Percentiles rank a stretch among this genome's conserved stretches.
Conservation (phyloP, 2,888 invertebrate species). For the Protonemura montana region DNA sequence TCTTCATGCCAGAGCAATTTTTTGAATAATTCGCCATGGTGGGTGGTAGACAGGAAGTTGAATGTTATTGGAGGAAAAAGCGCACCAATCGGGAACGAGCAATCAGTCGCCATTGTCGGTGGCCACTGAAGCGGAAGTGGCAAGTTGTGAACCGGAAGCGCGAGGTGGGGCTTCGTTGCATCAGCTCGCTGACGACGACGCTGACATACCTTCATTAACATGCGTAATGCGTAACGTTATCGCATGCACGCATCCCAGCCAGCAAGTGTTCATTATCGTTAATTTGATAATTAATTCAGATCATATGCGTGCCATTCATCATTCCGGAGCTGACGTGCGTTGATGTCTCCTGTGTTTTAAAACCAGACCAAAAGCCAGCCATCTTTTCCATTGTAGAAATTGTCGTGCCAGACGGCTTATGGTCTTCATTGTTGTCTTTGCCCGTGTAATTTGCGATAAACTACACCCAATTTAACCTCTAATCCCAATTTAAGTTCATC, state of each 20-base stretch:
- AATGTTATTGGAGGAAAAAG: neutral
- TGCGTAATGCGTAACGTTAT: neutral
- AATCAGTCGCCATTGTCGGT: slow-evolving; percentile 15
- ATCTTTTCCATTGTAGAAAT: neutral
- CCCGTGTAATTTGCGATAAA: neutral
- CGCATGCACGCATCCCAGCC: neutral
- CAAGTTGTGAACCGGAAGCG: slow-evolving; percentile 16
- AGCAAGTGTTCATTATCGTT: neutral
- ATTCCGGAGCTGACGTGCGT: neutral
- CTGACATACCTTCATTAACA: neutral
- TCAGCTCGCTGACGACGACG: neutral
- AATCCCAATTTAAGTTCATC: neutral
- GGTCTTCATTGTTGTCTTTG: neutral
- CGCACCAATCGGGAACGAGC: neutral
- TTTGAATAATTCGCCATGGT: neutral
- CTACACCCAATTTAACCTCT: slow-evolving; percentile 3
- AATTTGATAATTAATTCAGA: neutral
- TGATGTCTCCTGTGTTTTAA: neutral
- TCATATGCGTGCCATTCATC: neutral
- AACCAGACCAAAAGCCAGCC: too few relatives aligned
- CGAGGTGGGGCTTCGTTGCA: neutral
- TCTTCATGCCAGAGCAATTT: neutral
- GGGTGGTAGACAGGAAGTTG: neutral
- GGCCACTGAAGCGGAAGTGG: slow-evolving; percentile 19
- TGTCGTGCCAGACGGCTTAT: neutral